phyloP scores from a whole-genome alignment of 2,888 invertebrate species.

The Napeogenes sylphis region DNA sequence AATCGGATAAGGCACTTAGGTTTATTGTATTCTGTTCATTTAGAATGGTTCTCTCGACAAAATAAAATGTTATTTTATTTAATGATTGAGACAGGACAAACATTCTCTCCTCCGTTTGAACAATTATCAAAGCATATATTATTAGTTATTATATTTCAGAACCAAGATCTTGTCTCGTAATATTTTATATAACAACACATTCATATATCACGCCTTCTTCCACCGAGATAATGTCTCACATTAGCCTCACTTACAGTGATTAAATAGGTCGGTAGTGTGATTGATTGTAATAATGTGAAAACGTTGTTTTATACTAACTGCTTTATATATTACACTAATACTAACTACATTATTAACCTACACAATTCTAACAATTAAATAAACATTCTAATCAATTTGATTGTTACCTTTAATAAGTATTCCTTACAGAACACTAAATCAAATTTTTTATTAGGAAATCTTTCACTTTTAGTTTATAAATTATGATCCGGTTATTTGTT shows the following conservation, averaged over 20 bases:
- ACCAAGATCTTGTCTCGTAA: slow-evolving; percentile 39
- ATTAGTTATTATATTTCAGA: slow-evolving; percentile 19
- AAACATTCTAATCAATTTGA: background rate
- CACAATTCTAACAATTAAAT: background rate
- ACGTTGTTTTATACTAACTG: slow-evolving; percentile 33
- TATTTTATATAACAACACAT: slow-evolving; percentile 63
- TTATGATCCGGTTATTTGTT: too few species aligned
- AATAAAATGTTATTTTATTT: too few species aligned
- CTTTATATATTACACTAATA: slow-evolving; percentile 16
- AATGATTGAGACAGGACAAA: too few species aligned
- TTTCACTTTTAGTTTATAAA: too few species aligned
- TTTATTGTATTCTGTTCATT: too few species aligned
- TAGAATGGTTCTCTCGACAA: too few species aligned
- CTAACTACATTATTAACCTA: slow-evolving; percentile 12
- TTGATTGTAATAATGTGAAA: slow-evolving; percentile 58
- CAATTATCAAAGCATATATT: too few species aligned
- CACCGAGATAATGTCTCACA: slow-evolving; percentile 67
- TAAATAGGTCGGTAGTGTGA: slow-evolving; percentile 60
- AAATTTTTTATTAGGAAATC: too few species aligned
- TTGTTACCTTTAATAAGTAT: too few species aligned
- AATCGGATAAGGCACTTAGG: too few species aligned
- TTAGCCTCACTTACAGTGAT: slow-evolving; percentile 74
- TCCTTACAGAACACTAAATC: too few species aligned
- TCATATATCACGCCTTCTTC: slow-evolving; percentile 64
- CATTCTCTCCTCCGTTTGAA: too few species aligned